Percentiles rank a stretch among this genome's conserved stretches.
phyloP scores from a whole-genome alignment of 2,797 vertebrate species.

The Paramormyrops hopkinsi region DNA sequence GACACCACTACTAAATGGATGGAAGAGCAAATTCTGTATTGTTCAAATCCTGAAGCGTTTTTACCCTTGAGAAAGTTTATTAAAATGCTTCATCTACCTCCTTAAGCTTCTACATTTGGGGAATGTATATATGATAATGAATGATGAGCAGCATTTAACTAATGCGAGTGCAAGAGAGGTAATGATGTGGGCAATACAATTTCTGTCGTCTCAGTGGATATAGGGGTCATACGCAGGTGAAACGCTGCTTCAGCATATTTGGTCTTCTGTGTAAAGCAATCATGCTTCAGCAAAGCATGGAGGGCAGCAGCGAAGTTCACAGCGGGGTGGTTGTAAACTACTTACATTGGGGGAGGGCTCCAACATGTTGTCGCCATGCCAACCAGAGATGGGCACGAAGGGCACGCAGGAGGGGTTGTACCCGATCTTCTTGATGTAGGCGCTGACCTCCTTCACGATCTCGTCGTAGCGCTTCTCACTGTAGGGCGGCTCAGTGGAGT shows the following conservation, averaged over 20 bases:
- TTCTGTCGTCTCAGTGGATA: neutral
- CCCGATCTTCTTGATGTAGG: conserved; percentile 79
- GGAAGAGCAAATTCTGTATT: neutral
- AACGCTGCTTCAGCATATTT: neutral
- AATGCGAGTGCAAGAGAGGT: neutral
- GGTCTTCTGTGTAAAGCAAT: neutral
- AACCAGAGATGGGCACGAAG: conserved; percentile 73
- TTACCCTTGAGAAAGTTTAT: conserved; percentile 1
- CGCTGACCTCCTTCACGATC: conserved; percentile 76
- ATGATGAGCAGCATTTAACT: neutral
- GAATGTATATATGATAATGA: neutral
- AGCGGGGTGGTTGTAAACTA: neutral
- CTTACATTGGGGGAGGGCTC: conserved; percentile 72
- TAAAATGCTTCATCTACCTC: neutral
- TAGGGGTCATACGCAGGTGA: neutral
- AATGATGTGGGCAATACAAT: neutral
- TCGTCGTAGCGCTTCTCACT: conserved; percentile 76
- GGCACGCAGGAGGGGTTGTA: conserved; percentile 74
- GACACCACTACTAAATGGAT: neutral
- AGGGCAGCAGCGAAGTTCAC: neutral
- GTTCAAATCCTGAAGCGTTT: neutral
- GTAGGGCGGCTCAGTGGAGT: conserved; percentile 60
- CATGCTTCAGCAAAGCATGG: neutral
- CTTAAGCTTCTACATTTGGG: neutral
- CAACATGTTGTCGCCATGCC: conserved; percentile 81